Base-by-base conservation (phyloP, 2,113 vertebrate species). In the Sinocyclocheilus anshuiensis region DNA sequence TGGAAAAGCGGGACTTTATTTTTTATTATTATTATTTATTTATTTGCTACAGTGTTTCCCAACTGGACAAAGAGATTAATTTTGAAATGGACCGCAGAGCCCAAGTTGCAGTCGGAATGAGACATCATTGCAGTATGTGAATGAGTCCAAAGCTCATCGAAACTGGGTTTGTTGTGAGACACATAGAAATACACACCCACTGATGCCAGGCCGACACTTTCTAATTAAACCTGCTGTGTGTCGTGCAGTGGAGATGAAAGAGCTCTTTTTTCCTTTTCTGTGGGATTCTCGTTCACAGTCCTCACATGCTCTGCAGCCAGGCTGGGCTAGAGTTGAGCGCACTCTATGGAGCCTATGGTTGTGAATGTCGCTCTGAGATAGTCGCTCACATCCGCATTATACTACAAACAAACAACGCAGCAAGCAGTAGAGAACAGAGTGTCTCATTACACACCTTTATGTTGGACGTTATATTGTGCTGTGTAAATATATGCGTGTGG, bases 141-240 rank as follows among this genome's bases (percentile, higher is more conserved):
- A 81, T 8, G 13, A 26, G n/a, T 81, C 79, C 39, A n/a, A 81
- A 81, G 36, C 78, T 24, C 78, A 63, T 45, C 78, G 63, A 79
- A 63, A 65, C 59, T 29, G 61, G 22, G 59, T 81, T 81, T 81
- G 79, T 81, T 81, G 79, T 42, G 42, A 67, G 59, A 67, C n/a
- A 18, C 48, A 71, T 12, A n/a, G 76, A 74, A 65, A 78, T 18
- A 74, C 63, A 76, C 50, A 83, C 13, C 33, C n/a, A 86, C 39
- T 42, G 75, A 83, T 61, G 75, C 36, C 63, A 29, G 65, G 55
- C 71, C 45, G 65, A 86, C 84, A 83, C 74, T 89, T 86, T 86
- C 72, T 77, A 87, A 87, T 86, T 84, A 86, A 86, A 87, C 79
- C 63, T 83, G 65, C 63, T 57, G 87, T 33, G 71, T 87, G 83